Percentiles rank a stretch among this genome's conserved stretches.
These are phyloP conservation scores for Delphinapterus leucas DNA, from an alignment of 2,113 vertebrate genomes.

Conservation along the genomic window DNA sequence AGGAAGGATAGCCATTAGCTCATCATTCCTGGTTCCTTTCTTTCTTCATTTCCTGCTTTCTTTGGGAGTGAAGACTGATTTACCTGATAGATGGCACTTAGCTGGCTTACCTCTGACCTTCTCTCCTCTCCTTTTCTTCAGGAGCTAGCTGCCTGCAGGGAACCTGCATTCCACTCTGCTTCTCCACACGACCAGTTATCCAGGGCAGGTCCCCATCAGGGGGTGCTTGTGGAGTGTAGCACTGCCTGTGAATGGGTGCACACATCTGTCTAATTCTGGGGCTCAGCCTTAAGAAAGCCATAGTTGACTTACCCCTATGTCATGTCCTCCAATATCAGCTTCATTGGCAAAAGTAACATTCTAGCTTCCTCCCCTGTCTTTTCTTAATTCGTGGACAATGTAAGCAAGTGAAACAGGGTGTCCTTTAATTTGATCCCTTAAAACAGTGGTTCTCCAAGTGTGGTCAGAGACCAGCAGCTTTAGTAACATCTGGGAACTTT, in stretches of 20 bases:
- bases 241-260: not conserved
- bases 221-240: not conserved
- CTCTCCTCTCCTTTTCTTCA: not conserved
- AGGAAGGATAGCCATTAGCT: not conserved
- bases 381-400: not conserved
- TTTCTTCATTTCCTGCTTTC: not conserved
- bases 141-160: not conserved
- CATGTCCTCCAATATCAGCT: not conserved
- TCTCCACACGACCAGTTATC: accelerated
- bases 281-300: not conserved
- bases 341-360: not conserved
- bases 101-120: not conserved
- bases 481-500: not conserved
- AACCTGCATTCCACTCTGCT: accelerated
- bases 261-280: not conserved
- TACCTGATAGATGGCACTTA: not conserved
- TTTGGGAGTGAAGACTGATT: not conserved
- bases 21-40: not conserved
- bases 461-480: not conserved
- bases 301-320: not conserved
- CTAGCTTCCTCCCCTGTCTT: not conserved
- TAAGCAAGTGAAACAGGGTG: not conserved
- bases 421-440: not conserved
- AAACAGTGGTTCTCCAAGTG: not conserved
- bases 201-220: accelerated